Evolutionary conservation across 1,140 invertebrate species (phyloP), one percentile per base, ranked within the genome.

Genomic region (Drosophila athabasca): DNA sequence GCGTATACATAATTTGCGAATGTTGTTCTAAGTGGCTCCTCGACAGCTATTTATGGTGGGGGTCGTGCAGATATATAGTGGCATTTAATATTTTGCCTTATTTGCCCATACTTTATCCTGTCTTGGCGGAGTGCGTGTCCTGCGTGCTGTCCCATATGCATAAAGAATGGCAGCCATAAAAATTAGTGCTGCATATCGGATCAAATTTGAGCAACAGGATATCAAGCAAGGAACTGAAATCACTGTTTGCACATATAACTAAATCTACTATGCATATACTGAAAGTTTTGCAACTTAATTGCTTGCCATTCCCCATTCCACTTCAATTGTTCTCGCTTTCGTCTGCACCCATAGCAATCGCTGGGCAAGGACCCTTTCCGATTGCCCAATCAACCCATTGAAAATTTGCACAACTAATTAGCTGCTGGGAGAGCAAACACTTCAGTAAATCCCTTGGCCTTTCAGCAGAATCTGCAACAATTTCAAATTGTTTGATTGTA

Each of bases 331-430:
- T 19, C 17, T 19, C 1, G 17, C 17, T 19, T 19, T 19, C 17
- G n/a, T n/a, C n/a, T 46, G n/a, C 1, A 51, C 31, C 31, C n/a
- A 9, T 1, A 17, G 24, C n/a, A 11, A n/a, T 8, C 13, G 15
- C 9, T 0, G 2, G 24, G 29, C 29, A 6, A 7, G 1, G 31
- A 11, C 8, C 31, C 31, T 6, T 22, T 15, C n/a, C 35, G 26
- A 43, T 49, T 26, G 29, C 8, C 51, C 67, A 60, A 76, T 57
- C 55, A 52, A 41, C 53, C 60, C 49, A 60, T 60, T 48, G 24
- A 48, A 62, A 67, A 64, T 77, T 80, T 85, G 77, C 55, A 44
- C 67, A 85, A 81, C 65, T 81, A 84, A 84, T 84, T 84, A 87
- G 77, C 58, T 62, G 59, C 41, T 58, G 48, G 46, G n/a, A 49